Conservation (phyloP, 1,140 invertebrate genomes). For the Amyelois transitella region DNA sequence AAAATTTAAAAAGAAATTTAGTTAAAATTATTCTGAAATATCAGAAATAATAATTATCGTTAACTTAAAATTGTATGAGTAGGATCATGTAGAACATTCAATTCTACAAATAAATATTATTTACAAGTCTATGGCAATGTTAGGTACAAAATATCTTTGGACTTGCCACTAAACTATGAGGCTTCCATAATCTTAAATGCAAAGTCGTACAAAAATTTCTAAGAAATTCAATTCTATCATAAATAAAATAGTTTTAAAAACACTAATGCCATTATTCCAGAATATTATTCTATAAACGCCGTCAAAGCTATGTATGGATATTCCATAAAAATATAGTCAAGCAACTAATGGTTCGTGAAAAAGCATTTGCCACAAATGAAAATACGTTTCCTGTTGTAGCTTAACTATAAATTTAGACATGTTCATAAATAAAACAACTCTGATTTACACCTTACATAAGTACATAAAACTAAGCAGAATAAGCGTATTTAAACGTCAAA, state of each 20-base stretch:
- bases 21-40: slow-evolving; percentile 9
- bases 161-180: slow-evolving; percentile 19
- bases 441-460: background rate
- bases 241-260: background rate
- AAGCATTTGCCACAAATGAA: no score
- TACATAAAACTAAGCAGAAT: slow-evolving; percentile 1
- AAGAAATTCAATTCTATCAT: background rate
- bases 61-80: slow-evolving; percentile 3
- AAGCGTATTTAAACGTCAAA: slow-evolving; percentile 8
- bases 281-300: background rate
- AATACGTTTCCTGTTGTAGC: no score
- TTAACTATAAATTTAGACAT: no score
- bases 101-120: slow-evolving; percentile 43
- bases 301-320: background rate
- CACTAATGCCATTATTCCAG: background rate
- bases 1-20: slow-evolving; percentile 22
- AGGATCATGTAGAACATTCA: slow-evolving; percentile 5
- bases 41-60: background rate
- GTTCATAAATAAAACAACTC: no score
- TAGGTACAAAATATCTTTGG: slow-evolving; percentile 46
- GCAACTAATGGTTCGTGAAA: background rate
- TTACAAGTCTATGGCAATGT: slow-evolving; percentile 45
- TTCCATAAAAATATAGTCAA: background rate
- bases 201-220: background rate
- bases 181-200: background rate